Conservation (phyloP, 2,888 invertebrate genomes). For the Chrysolina oricalcia region DNA sequence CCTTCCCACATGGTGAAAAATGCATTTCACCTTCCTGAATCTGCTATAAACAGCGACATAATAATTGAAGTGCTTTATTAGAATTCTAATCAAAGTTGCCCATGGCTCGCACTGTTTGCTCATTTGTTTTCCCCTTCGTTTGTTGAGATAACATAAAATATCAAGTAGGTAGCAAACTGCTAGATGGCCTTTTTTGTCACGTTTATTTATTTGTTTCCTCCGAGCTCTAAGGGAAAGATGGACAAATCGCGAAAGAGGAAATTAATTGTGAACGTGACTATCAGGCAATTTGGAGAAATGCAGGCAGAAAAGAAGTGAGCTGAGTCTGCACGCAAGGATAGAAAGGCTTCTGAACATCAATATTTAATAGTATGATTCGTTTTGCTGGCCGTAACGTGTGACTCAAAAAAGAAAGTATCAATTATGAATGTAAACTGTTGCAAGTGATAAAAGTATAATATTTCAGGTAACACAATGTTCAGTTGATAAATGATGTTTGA, state of each 20-base stretch:
- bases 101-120: not conserved
- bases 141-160: not conserved
- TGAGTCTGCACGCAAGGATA: not conserved
- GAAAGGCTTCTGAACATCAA: not conserved
- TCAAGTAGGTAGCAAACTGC: not conserved
- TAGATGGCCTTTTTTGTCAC: not conserved
- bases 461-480: too few species aligned
- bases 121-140: not conserved
- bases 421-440: too few species aligned
- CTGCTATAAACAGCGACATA: too few species aligned
- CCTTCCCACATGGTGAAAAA: too few species aligned
- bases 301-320: not conserved
- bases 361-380: too few species aligned
- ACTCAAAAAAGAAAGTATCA: too few species aligned
- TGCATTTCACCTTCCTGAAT: too few species aligned
- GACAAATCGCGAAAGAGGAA: not conserved
- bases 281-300: not conserved
- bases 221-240: not conserved
- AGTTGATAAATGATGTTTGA: too few species aligned
- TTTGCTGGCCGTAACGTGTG: too few species aligned
- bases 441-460: too few species aligned
- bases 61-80: too few species aligned
- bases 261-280: conserved; percentile 10
- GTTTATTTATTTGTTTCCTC: not conserved
- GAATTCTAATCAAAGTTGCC: not conserved